phyloP scores from a whole-genome alignment of 53 echinoderm and acorn worm species.

The Crossaster papposus region DNA sequence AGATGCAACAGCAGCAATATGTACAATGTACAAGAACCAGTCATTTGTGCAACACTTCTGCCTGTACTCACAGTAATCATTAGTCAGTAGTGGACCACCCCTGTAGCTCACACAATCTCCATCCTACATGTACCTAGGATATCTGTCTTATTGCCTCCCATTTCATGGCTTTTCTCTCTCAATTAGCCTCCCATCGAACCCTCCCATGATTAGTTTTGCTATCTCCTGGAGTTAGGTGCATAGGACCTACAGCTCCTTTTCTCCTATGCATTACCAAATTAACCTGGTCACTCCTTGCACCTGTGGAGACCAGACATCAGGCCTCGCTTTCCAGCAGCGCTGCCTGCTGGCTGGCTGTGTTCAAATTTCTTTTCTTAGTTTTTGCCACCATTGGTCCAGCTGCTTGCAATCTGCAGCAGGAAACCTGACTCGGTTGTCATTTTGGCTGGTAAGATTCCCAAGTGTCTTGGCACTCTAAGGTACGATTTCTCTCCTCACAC shows the following conservation, averaged over 20 bases:
- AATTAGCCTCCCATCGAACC: conserved; percentile 1
- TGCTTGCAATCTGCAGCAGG: conserved; percentile 45
- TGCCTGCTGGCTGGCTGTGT: conserved; percentile 5
- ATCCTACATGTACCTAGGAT: background rate
- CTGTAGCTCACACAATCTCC: background rate
- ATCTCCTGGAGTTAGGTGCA: background rate
- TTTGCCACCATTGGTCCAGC: conserved; percentile 6
- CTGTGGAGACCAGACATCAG: conserved; percentile 27
- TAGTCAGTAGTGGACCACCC: background rate
- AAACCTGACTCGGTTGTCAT: conserved; percentile 42
- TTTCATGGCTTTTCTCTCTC: background rate
- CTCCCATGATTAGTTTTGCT: conserved; percentile 15
- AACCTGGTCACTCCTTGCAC: conserved; percentile 50
- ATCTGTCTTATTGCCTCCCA: conserved; percentile 2
- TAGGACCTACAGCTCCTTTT: background rate
- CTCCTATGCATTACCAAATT: conserved; percentile 51
- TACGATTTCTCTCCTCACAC: background rate
- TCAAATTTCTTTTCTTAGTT: background rate
- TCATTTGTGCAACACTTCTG: background rate
- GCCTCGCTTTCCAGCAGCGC: background rate
- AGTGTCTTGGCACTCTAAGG: conserved; percentile 15
- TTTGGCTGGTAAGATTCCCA: conserved; percentile 6
- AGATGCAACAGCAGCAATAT: background rate
- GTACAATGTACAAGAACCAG: background rate
- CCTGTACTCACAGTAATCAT: background rate